Base-by-base conservation (phyloP, 2,888 invertebrate genomes). In the Dryocosmus kuriphilus region DNA sequence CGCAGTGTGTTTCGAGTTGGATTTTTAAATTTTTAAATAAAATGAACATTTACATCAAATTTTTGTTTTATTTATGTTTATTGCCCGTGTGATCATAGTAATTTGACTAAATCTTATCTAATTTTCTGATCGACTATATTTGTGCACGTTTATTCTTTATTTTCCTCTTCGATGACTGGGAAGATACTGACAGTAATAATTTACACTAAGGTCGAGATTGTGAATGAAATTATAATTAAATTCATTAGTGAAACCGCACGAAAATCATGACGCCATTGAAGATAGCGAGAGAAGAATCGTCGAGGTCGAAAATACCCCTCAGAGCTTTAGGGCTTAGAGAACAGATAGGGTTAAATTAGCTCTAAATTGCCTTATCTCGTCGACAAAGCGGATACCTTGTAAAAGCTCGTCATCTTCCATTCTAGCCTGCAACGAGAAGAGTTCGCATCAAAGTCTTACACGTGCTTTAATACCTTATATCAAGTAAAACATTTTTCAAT, bases 211-310 rank as follows among this genome's bases (percentile, higher is more conserved):
- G 65, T 73, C 38, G 61, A 62, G 57, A 76, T 81, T 78, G 80
- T 83, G 80, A 83, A 83, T 80, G 80, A 80, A 78, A 78, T 81
- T 81, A 74, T 83, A 82, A 79, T 62, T 75, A 82, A 81, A 85
- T 85, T 82, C 84, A 85, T 84, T 81, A 84, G 84, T 81, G 80
- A 85, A 85, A 73, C 81, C 71, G 71, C 74, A 76, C 84, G 83
- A 85, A 83, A 83, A 85, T 83, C 84, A 71, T 30, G 71, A 51
- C 46, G 51, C 51, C 30, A 51, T 71, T 71, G 51, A 71, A 71
- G 71, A 71, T 71, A 71, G 71, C 51, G 30, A 71, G 71, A 71
- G 71, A 71, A 71, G 71, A 71, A 71, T 71, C 71, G 51, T 22
- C 71, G 51, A 71, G 71, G 71, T 71, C 71, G 71, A 71, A 71